Conservation (phyloP, 2,888 invertebrate genomes). For the Pediacus dermestoides region DNA sequence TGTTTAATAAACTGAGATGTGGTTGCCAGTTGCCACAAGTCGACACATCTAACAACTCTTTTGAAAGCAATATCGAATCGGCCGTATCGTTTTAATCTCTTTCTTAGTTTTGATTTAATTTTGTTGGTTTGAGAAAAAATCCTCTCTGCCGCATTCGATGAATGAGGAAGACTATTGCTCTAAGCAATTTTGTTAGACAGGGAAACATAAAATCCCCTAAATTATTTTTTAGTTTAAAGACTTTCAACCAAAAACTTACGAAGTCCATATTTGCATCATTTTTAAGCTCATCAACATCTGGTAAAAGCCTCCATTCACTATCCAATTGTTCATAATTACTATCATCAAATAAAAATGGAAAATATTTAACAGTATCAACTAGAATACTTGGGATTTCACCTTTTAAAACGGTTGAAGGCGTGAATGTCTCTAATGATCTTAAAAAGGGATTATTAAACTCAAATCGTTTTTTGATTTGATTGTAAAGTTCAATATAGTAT, state of each 20-base stretch:
- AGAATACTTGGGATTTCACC: constrained; percentile 15
- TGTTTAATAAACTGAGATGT: too few species aligned
- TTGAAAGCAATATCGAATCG: too few species aligned
- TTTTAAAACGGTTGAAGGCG: constrained; percentile 14
- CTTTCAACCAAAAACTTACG: constrained; percentile 13
- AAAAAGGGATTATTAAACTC: constrained; percentile 19
- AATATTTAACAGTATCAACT: constrained; percentile 10
- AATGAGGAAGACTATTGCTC: constrained; percentile 18
- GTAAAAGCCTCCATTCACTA: constrained; percentile 16
- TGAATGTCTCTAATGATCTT: constrained; percentile 16
- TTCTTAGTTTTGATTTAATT: constrained; percentile 18
- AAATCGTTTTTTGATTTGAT: constrained; percentile 22
- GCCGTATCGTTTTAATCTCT: constrained; percentile 12
- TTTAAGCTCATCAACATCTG: constrained; percentile 12
- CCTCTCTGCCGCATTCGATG: constrained; percentile 17
- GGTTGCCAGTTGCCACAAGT: too few species aligned
- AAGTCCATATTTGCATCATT: constrained; percentile 11
- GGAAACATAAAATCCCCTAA: constrained; percentile 16
- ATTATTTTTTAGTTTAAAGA: constrained; percentile 17
- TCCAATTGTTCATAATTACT: constrained; percentile 15
- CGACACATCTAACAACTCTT: too few species aligned
- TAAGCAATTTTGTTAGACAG: constrained; percentile 14
- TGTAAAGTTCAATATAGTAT: constrained; percentile 21
- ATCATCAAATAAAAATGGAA: constrained; percentile 12
- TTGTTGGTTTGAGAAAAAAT: constrained; percentile 18